Evolutionary conservation across 1,140 invertebrate species (phyloP).

Genomic region (Micrasema longulum): DNA sequence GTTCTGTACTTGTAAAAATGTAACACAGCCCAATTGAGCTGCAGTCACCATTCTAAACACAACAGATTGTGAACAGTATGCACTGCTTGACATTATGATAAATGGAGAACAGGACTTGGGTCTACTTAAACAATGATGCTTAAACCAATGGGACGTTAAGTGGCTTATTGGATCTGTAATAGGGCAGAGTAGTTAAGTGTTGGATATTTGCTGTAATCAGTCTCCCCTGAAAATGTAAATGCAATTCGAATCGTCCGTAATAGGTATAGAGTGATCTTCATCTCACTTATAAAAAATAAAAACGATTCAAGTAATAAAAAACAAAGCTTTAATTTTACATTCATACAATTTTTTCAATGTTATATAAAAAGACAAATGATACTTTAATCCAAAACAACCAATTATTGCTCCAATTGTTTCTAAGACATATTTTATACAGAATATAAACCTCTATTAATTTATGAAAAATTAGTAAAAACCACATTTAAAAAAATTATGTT

Average conservation of each 20-base stretch:
- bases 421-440: too few species aligned
- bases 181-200: constrained; percentile 44
- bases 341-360: too few species aligned
- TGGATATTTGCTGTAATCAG: constrained; percentile 50
- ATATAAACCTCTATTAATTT: too few species aligned
- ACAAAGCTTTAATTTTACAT: too few species aligned
- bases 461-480: too few species aligned
- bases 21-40: constrained; percentile 19
- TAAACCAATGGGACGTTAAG: constrained; percentile 50
- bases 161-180: constrained; percentile 53
- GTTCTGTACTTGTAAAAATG: constrained; percentile 1
- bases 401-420: too few species aligned
- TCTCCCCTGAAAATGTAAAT: constrained; percentile 51
- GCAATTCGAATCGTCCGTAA: constrained; percentile 42
- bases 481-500: too few species aligned
- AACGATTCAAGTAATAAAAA: too few species aligned
- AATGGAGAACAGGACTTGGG: constrained; percentile 36
- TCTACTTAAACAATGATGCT: constrained; percentile 44
- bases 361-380: too few species aligned
- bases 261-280: constrained; percentile 27
- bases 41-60: constrained; percentile 9
- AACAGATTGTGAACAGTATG: constrained; percentile 7
- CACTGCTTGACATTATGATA: constrained; percentile 23
- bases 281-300: not conserved
- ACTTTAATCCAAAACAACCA: too few species aligned